Evolutionary conservation across 2,888 invertebrate species (phyloP).

Genomic region (Drosophila fungiperda): DNA sequence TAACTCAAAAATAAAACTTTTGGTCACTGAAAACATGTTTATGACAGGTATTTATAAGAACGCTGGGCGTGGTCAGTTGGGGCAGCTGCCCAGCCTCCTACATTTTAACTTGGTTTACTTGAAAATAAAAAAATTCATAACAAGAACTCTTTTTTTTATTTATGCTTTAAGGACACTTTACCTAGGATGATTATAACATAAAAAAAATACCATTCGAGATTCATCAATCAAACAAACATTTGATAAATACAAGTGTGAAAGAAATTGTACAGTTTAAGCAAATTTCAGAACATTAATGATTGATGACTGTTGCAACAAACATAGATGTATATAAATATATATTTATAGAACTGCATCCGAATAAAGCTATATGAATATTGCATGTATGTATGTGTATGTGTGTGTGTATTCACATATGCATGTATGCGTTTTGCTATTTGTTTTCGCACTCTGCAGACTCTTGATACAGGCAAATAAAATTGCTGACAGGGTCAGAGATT

Average conservation of each 20-base stretch:
- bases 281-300: slow-evolving; percentile 30
- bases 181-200: no score
- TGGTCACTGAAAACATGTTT: no score
- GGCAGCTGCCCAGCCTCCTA: neutral
- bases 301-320: slow-evolving; percentile 22
- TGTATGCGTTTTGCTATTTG: slow-evolving; percentile 50
- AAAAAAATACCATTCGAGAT: neutral
- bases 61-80: neutral
- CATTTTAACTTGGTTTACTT: neutral
- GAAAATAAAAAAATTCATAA: no score
- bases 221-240: slow-evolving; percentile 10
- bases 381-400: no score
- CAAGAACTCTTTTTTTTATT: neutral
- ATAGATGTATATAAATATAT: neutral
- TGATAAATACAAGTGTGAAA: slow-evolving; percentile 18
- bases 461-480: slow-evolving; percentile 63
- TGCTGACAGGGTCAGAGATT: slow-evolving; percentile 44
- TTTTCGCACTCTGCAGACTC: slow-evolving; percentile 65
- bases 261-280: slow-evolving; percentile 10
- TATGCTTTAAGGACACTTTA: neutral
- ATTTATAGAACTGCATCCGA: slow-evolving; percentile 2
- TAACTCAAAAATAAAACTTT: neutral
- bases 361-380: slow-evolving; percentile 4
- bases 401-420: neutral
- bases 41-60: no score